Evolutionary conservation across 2,888 invertebrate species (phyloP).

Genomic region (Philereme vetulata): DNA sequence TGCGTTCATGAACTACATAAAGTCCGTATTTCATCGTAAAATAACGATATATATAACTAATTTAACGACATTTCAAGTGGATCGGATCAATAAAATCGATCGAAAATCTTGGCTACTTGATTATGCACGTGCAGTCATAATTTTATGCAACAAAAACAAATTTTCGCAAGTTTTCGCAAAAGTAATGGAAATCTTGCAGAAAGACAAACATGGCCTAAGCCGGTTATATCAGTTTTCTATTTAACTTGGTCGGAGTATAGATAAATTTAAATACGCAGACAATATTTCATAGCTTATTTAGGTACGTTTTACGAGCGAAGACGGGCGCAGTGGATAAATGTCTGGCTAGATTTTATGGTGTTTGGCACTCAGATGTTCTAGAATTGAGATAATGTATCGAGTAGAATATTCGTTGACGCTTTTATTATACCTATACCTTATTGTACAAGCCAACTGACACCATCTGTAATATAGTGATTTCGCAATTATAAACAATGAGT

Average conservation of each 20-base stretch:
- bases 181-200: neutral
- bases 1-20: too few relatives aligned
- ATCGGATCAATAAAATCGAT: too few relatives aligned
- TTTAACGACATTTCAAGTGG: neutral
- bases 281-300: slow-evolving; percentile 82
- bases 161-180: neutral
- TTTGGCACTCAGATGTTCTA: slow-evolving; percentile 50
- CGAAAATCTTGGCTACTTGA: too few relatives aligned
- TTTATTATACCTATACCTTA: slow-evolving; percentile 30
- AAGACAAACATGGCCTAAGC: slow-evolving; percentile 6
- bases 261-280: slow-evolving; percentile 81
- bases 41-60: too few relatives aligned
- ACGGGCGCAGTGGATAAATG: slow-evolving; percentile 66
- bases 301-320: slow-evolving; percentile 78
- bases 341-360: slow-evolving; percentile 76
- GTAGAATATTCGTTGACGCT: slow-evolving; percentile 42
- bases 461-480: too few relatives aligned
- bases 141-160: too few relatives aligned
- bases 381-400: slow-evolving; percentile 45
- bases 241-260: slow-evolving; percentile 57
- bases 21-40: too few relatives aligned
- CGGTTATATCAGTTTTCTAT: slow-evolving; percentile 43
- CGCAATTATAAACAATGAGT: too few relatives aligned
- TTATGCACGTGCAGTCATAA: too few relatives aligned
- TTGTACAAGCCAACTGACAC: slow-evolving; percentile 14